Percentiles rank a stretch among this genome's conserved stretches.
Evolutionary conservation across 2,888 invertebrate genomes (phyloP).

Genomic region (Mamestra brassicae): DNA sequence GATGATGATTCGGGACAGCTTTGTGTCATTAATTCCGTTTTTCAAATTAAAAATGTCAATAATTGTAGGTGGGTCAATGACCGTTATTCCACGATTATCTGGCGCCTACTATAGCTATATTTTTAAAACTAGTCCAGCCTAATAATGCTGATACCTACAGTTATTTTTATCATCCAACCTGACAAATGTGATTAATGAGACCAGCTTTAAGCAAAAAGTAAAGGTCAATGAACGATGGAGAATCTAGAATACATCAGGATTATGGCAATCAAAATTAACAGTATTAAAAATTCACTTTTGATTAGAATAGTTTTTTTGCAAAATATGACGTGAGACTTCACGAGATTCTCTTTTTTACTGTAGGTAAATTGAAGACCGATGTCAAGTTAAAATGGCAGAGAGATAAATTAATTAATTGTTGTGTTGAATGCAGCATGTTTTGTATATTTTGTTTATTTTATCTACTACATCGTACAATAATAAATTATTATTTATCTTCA

Average conservation of each 20-base stretch:
- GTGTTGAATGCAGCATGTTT: background rate
- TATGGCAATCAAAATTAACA: conserved; percentile 11
- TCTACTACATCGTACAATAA: background rate
- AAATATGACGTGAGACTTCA: background rate
- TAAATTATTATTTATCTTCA: background rate
- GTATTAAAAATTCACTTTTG: background rate
- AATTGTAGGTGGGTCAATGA: no score
- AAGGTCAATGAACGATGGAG: conserved; percentile 17
- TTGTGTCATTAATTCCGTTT: no score
- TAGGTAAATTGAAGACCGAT: background rate
- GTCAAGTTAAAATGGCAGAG: background rate
- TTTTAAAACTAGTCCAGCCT: background rate
- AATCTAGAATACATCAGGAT: background rate
- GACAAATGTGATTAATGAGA: conserved; percentile 9
- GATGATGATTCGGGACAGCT: no score
- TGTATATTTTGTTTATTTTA: background rate
- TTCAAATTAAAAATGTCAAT: no score
- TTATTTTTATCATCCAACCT: conserved; percentile 9
- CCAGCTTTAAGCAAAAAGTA: background rate
- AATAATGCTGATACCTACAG: conserved; percentile 9
- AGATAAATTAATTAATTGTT: background rate
- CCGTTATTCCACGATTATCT: no score
- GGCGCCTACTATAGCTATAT: conserved; percentile 4
- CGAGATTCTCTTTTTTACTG: background rate
- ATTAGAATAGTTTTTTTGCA: background rate